Conservation (phyloP, 2,797 vertebrate species). For the Tapera naevia region DNA sequence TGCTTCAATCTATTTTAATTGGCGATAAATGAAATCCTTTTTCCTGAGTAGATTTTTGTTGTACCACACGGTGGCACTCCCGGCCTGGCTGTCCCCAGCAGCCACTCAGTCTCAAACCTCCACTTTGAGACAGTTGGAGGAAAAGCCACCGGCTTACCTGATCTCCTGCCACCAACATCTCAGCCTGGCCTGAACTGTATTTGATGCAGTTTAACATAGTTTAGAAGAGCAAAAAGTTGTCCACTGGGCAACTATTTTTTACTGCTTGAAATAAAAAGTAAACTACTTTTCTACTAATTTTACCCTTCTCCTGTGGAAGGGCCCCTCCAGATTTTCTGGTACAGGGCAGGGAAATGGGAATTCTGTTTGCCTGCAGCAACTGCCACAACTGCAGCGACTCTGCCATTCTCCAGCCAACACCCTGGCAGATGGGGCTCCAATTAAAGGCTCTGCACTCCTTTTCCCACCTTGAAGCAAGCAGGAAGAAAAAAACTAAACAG, state of each 20-base stretch:
- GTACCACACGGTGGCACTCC: constrained; percentile 69
- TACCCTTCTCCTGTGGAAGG: background rate
- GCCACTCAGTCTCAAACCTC: background rate
- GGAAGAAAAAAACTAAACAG: background rate
- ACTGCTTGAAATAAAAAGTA: background rate
- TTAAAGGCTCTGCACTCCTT: background rate
- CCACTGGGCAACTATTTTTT: background rate
- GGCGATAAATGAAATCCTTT: rapidly evolving
- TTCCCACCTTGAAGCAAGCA: background rate
- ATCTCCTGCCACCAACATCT: rapidly evolving
- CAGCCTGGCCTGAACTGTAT: rapidly evolving
- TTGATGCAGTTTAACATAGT: rapidly evolving
- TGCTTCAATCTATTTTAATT: no score
- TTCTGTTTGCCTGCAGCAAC: background rate
- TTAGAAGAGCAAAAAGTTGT: background rate
- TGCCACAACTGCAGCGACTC: background rate
- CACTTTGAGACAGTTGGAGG: rapidly evolving
- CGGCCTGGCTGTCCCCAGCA: background rate
- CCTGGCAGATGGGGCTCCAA: background rate
- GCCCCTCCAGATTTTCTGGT: background rate
- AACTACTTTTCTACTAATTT: background rate
- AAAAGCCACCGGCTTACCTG: rapidly evolving
- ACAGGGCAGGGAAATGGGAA: background rate
- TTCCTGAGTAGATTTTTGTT: no score
- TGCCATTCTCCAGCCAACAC: no score